Percentiles rank a stretch among this genome's conserved stretches.
These are phyloP conservation scores for Ahaetulla prasina DNA, from an alignment of 2,113 vertebrate genomes.

Conservation along the genomic window DNA sequence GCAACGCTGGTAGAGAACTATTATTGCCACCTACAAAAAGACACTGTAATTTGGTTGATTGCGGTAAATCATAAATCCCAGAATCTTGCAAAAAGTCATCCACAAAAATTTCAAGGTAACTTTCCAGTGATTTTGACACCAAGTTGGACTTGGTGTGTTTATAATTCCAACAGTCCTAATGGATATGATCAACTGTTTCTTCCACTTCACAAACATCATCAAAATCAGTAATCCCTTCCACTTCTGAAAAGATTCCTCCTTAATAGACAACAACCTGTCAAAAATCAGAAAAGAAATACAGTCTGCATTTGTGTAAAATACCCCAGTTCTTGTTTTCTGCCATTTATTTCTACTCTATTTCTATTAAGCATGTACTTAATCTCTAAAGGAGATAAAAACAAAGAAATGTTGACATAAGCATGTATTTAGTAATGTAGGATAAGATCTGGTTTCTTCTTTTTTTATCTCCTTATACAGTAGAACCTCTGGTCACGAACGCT, in stretches of 20 bases:
- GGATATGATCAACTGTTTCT: background rate
- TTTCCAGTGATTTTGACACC: background rate
- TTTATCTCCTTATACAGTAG: background rate
- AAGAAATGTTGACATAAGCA: background rate
- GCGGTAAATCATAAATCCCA: background rate
- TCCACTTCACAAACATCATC: background rate
- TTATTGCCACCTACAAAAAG: background rate
- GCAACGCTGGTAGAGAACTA: background rate
- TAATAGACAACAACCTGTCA: background rate
- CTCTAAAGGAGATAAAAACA: background rate
- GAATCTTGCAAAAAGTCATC: background rate
- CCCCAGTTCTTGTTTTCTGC: background rate
- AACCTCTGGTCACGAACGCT: no score
- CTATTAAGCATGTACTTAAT: background rate
- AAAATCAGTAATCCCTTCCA: no score
- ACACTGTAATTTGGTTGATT: background rate
- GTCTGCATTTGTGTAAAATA: background rate
- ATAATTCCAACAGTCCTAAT: background rate
- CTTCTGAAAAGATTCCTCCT: background rate
- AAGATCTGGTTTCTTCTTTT: background rate
- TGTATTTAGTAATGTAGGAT: background rate
- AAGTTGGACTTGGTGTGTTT: background rate
- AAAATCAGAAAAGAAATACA: background rate
- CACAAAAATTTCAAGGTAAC: background rate
- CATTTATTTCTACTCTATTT: background rate